Evolutionary conservation across 2,888 invertebrate species (phyloP).

Genomic region (Eucera pruinosa): DNA sequence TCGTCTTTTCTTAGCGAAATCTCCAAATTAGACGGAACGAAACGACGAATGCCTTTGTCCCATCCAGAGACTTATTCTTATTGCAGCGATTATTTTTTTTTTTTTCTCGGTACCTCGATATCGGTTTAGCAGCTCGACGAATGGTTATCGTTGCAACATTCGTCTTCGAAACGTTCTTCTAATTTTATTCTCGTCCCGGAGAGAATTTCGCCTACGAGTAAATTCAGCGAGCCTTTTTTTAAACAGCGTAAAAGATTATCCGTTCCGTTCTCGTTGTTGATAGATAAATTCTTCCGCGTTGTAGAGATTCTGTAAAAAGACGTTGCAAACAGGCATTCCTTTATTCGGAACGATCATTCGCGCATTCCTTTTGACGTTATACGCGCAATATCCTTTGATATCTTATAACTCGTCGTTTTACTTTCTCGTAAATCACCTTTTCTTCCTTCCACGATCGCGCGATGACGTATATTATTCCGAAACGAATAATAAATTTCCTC

Average conservation of each 20-base stretch:
- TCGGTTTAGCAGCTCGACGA: neutral
- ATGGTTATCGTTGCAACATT: neutral
- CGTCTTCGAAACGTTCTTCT: neutral
- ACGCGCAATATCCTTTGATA: constrained; percentile 19
- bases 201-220: neutral
- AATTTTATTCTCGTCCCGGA: neutral
- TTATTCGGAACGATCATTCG: neutral
- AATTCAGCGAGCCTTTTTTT: neutral
- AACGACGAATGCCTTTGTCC: neutral
- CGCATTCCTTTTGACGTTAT: neutral
- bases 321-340: neutral
- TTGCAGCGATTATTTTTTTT: neutral
- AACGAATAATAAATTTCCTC: constrained; percentile 7
- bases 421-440: constrained; percentile 17
- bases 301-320: neutral
- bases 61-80: neutral
- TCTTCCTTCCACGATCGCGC: neutral
- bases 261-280: no score
- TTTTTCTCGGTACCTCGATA: neutral
- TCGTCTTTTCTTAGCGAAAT: neutral
- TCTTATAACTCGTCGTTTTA: constrained; percentile 7
- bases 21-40: neutral
- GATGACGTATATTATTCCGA: no score
- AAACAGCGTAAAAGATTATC: neutral
- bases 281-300: neutral